Evolutionary conservation across 2,113 vertebrate genomes (phyloP).

Genomic region (Cynopterus brachyotis): DNA sequence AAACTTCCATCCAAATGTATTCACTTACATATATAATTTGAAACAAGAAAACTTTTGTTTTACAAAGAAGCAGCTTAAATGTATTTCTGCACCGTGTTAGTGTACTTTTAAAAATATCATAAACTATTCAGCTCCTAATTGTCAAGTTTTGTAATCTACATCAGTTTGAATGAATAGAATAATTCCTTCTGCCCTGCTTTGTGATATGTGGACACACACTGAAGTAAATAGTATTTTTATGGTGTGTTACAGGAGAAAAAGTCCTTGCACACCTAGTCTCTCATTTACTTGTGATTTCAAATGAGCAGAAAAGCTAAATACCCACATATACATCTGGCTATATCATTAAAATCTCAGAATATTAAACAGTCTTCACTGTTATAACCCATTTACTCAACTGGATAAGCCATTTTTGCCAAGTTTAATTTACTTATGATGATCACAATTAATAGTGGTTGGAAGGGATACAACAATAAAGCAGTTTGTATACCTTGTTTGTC

Average conservation of each 20-base stretch:
- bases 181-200: not conserved
- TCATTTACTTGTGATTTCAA: slow-evolving; percentile 10
- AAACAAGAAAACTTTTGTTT: not conserved
- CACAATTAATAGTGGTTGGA: not conserved
- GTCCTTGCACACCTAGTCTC: not conserved
- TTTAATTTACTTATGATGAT: slow-evolving; percentile 17
- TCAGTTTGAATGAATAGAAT: not conserved
- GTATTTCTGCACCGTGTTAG: not conserved
- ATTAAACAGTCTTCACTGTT: not conserved
- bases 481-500: not conserved
- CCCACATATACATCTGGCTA: not conserved
- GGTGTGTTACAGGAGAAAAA: not conserved
- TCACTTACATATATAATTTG: not conserved
- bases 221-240: not conserved
- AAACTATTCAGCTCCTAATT: not conserved
- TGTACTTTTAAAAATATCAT: not conserved
- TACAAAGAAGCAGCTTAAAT: not conserved
- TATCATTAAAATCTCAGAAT: slow-evolving; percentile 28
- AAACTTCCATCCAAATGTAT: not conserved
- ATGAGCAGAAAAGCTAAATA: not conserved
- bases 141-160: not conserved
- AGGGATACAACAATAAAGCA: not conserved
- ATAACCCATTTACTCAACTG: not conserved
- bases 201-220: not conserved
- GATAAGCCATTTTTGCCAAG: not conserved